Evolutionary conservation across 2,797 vertebrate species (phyloP).

Genomic region (Gambusia yucatana): DNA sequence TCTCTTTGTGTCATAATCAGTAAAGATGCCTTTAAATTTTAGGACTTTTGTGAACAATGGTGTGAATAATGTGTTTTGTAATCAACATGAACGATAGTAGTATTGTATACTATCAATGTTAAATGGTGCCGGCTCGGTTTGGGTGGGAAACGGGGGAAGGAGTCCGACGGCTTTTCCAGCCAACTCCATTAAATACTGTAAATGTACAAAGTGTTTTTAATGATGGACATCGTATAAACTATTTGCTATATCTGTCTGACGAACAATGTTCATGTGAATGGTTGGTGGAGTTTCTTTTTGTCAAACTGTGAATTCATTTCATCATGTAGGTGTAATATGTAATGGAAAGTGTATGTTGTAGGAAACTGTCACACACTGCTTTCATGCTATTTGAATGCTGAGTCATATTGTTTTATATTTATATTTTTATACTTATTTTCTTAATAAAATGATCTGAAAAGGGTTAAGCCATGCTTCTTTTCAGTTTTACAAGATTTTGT

Average conservation of each 20-base stretch:
- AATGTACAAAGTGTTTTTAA: conserved; percentile 85
- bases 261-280: conserved; percentile 83
- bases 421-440: conserved; percentile 99
- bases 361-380: conserved; percentile 82
- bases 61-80: conserved; percentile 88
- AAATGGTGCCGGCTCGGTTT: conserved; percentile 63
- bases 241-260: conserved; percentile 84
- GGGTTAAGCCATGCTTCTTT: conserved; percentile 12
- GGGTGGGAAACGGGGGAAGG: conserved; percentile 45
- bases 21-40: conserved; percentile 86
- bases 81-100: conserved; percentile 83
- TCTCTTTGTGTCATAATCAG: conserved; percentile 74
- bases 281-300: conserved; percentile 80
- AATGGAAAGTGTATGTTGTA: conserved; percentile 83
- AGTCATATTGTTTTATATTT: conserved; percentile 99
- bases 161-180: conserved; percentile 71
- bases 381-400: conserved; percentile 83
- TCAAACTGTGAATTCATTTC: conserved; percentile 85
- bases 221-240: conserved; percentile 81
- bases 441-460: conserved; percentile 85
- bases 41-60: conserved; percentile 86
- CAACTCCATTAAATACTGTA: conserved; percentile 80
- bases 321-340: conserved; percentile 85
- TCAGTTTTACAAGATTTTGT: not conserved
- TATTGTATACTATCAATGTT: conserved; percentile 87